Conservation (phyloP, 2,888 invertebrate species). For the Drosophila algonquin region DNA sequence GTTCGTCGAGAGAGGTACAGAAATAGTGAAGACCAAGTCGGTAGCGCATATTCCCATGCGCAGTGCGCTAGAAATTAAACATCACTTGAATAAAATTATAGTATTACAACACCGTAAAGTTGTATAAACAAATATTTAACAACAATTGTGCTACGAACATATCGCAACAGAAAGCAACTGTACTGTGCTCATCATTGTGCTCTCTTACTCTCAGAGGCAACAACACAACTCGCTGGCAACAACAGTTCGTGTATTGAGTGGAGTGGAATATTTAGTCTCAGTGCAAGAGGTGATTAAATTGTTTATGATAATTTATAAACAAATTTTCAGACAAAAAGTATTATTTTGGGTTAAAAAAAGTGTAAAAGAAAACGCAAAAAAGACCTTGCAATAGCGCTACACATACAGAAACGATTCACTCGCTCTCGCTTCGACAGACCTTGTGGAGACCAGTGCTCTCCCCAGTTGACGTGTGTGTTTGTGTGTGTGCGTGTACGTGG, state of each 20-base stretch:
- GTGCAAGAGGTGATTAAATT: conserved; percentile 45
- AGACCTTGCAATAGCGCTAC: conserved; percentile 42
- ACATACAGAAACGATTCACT: conserved; percentile 26
- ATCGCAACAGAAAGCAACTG: background rate
- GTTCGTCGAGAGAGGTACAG: conserved; percentile 37
- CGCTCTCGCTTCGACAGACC: conserved; percentile 28
- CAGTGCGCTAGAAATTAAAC: conserved; percentile 25
- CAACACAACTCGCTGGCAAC: conserved; percentile 5
- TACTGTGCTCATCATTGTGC: background rate
- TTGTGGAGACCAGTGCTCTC: conserved; percentile 57
- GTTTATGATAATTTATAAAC: conserved; percentile 72
- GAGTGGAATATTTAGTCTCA: conserved; percentile 24
- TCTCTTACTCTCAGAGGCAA: conserved; percentile 4
- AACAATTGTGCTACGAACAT: conserved; percentile 20
- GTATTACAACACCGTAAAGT: conserved; percentile 22
- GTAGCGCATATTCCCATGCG: conserved; percentile 30
- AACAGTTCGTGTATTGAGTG: conserved; percentile 16
- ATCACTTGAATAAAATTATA: conserved; percentile 14
- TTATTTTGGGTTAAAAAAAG: conserved; percentile 56
- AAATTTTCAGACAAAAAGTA: conserved; percentile 52
- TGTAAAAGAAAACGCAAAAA: conserved; percentile 44
- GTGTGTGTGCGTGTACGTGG: conserved; percentile 32
- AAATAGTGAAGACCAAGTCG: conserved; percentile 21
- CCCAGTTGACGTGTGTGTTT: conserved; percentile 3
- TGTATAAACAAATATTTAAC: conserved; percentile 41